Evolutionary conservation across 2,797 vertebrate genomes (phyloP), one percentile per base, ranked within the genome.

Genomic region (Synanceia verrucosa): DNA sequence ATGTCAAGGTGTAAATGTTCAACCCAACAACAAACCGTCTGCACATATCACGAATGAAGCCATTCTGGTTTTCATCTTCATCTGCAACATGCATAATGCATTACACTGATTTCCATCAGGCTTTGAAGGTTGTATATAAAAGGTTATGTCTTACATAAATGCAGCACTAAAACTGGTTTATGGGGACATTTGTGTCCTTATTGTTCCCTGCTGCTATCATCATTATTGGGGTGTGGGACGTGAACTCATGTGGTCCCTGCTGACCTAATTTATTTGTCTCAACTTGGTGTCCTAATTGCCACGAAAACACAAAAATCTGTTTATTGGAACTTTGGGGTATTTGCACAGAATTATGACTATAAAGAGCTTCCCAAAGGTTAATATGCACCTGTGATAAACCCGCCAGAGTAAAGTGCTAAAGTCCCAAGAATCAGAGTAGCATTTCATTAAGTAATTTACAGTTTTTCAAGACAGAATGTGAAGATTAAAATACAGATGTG

Each of bases 101-200:
- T 48, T 4, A 9, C 66, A 76, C 57, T 53, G 79, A 84, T 77
- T 64, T 70, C 43, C 65, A 70, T 71, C 65, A n/a, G 47, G 53
- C 83, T 82, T 86, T 81, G 78, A 83, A 82, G 76, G 55, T 46
- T 57, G 70, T 10, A 70, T 74, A 81, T 84, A 68, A 84, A 76
- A 86, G 65, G 23, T 66, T 73, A 56, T 12, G 56, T 76, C 52
- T 75, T 75, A 48, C 50, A 76, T 80, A 66, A 85, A 78, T 48
- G 62, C 65, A 59, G 61, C 51, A 23, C 36, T 56, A 46, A 74
- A 71, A 64, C 29, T 34, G 34, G 34, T 72, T 77, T 60, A 61
- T 10, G n/a, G 31, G 47, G 55, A 41, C 33, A 62, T 71, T 64
- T 47, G 37, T 74, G 37, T 33, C 41, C 18, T 46, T 65, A 50